These are phyloP conservation scores for Chelonia mydas DNA, from an alignment of 2,797 vertebrate genomes.

Conservation along the genomic window DNA sequence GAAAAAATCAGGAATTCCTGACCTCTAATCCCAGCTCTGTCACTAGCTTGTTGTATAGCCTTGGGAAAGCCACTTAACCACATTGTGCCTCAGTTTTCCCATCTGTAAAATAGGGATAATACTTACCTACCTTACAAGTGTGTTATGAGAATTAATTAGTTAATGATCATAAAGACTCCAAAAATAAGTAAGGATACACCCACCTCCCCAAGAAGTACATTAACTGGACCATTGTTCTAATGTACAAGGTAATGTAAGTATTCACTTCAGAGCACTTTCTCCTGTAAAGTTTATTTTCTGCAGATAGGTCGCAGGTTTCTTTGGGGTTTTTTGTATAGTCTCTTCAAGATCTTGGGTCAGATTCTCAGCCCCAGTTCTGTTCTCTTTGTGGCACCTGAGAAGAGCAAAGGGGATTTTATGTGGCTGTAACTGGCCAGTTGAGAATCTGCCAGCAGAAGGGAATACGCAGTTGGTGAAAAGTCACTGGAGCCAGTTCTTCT, in stretches of 20 bases:
- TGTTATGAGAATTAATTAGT: neutral
- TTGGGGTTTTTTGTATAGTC: neutral
- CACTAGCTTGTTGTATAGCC: neutral
- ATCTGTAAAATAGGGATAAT: neutral
- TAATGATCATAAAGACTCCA: neutral
- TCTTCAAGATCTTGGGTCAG: neutral
- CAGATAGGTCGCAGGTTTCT: neutral
- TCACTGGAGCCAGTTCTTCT: neutral
- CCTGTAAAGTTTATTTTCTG: neutral
- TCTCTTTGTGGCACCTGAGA: neutral
- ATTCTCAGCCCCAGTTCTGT: neutral
- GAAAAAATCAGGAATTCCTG: neutral
- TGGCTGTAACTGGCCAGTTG: neutral
- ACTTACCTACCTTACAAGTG: neutral
- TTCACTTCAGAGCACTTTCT: neutral
- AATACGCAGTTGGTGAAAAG: no score
- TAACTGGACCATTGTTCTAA: neutral
- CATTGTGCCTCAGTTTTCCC: neutral
- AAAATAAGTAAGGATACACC: neutral
- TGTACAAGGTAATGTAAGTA: neutral
- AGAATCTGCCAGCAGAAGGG: neutral
- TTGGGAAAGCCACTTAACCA: neutral
- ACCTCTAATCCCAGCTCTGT: neutral
- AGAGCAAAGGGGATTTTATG: no score
- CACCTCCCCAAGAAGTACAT: no score